phyloP scores from a whole-genome alignment of 2,888 invertebrate species.

The Electrophaes corylata region DNA sequence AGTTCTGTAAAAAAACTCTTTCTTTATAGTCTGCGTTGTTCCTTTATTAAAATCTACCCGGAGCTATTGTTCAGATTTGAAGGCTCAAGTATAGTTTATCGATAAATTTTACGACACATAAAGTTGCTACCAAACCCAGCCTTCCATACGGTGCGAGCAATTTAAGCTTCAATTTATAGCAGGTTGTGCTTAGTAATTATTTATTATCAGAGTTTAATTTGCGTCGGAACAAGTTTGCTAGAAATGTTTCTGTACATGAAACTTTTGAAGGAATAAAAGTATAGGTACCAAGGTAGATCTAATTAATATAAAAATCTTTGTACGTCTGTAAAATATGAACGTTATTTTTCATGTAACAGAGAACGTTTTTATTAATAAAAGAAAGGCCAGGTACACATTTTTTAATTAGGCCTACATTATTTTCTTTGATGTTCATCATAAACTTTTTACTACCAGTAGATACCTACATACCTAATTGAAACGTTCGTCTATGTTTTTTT shows the following conservation, averaged over 20 bases:
- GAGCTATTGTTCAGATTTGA: conserved; percentile 1
- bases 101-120: conserved; percentile 25
- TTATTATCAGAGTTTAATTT: conserved; percentile 17
- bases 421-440: conserved; percentile 10
- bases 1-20: no score
- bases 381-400: background rate
- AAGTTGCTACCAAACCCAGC: conserved; percentile 18
- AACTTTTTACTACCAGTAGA: background rate
- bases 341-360: background rate
- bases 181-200: conserved; percentile 15
- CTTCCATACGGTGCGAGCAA: conserved; percentile 15
- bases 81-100: conserved; percentile 14
- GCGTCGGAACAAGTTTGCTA: conserved; percentile 5
- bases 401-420: background rate
- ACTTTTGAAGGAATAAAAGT: background rate
- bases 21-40: background rate
- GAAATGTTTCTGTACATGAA: conserved; percentile 25
- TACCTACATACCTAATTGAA: no score
- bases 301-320: conserved; percentile 31
- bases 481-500: no score
- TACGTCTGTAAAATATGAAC: conserved; percentile 5
- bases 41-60: background rate
- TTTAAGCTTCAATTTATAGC: conserved; percentile 26
- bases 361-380: conserved; percentile 8
- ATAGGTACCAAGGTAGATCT: conserved; percentile 8